Evolutionary conservation across 2,888 invertebrate species (phyloP).

Genomic region (Resseliella maxima): DNA sequence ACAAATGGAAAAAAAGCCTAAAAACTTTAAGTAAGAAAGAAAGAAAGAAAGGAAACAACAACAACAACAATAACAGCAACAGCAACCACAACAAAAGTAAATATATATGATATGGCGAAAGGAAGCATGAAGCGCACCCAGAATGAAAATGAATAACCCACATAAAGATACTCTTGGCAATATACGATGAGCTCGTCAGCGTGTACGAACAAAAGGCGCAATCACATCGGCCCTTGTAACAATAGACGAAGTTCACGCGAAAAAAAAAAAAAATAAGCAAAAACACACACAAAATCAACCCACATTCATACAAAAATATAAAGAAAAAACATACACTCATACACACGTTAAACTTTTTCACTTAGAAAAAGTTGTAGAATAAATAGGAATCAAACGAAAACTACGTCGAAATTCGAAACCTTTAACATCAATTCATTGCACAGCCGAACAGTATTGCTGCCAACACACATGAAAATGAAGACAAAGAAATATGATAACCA

Average conservation of each 20-base stretch:
- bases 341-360: slow-evolving; percentile 40
- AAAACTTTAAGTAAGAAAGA: background rate
- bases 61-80: background rate
- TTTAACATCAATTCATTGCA: too few species aligned
- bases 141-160: slow-evolving; percentile 1
- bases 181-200: background rate
- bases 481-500: too few species aligned
- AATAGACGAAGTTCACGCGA: background rate
- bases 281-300: background rate
- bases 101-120: background rate
- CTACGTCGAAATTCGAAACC: background rate
- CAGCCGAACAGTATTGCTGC: too few species aligned
- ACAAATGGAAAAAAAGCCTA: background rate
- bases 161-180: background rate
- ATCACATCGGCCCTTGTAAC: background rate
- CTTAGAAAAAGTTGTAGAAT: slow-evolving; percentile 31
- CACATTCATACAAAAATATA: background rate
- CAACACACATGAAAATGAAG: background rate
- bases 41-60: background rate
- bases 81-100: background rate
- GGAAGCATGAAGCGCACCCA: background rate
- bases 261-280: background rate
- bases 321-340: background rate
- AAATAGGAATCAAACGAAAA: background rate
- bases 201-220: background rate